Evolutionary conservation across 2,797 vertebrate species (phyloP).

Genomic region (Lateolabrax maculatus): DNA sequence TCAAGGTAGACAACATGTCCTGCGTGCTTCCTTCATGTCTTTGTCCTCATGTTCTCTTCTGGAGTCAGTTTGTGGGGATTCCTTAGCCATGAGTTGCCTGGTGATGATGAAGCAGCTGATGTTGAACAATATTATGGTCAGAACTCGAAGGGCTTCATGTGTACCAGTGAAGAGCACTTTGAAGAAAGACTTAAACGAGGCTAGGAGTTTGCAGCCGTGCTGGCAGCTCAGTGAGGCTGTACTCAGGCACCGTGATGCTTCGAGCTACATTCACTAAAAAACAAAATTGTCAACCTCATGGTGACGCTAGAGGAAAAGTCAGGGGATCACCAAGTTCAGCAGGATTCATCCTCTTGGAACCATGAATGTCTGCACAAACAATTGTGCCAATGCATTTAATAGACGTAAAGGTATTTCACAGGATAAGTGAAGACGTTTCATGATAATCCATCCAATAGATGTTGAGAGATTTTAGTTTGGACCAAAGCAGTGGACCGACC

Average conservation of each 20-base stretch:
- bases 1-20: slow-evolving; percentile 87
- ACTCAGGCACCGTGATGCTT: background rate
- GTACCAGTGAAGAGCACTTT: background rate
- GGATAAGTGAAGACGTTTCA: background rate
- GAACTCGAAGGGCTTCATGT: background rate
- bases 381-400: background rate
- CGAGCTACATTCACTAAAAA: background rate
- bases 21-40: background rate
- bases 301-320: background rate
- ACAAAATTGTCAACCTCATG: background rate
- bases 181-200: background rate
- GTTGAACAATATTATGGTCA: background rate
- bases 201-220: background rate
- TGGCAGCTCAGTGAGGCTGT: background rate
- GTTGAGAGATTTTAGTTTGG: background rate
- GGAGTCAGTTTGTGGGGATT: background rate
- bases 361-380: background rate
- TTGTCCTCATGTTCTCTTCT: background rate
- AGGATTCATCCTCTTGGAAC: background rate
- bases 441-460: background rate
- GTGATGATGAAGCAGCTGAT: background rate
- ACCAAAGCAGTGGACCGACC: background rate
- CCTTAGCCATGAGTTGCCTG: background rate
- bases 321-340: background rate
- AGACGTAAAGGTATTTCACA: background rate